These are phyloP conservation scores for Mustela nigripes DNA, from an alignment of 2,113 vertebrate genomes.

Conservation along the genomic window DNA sequence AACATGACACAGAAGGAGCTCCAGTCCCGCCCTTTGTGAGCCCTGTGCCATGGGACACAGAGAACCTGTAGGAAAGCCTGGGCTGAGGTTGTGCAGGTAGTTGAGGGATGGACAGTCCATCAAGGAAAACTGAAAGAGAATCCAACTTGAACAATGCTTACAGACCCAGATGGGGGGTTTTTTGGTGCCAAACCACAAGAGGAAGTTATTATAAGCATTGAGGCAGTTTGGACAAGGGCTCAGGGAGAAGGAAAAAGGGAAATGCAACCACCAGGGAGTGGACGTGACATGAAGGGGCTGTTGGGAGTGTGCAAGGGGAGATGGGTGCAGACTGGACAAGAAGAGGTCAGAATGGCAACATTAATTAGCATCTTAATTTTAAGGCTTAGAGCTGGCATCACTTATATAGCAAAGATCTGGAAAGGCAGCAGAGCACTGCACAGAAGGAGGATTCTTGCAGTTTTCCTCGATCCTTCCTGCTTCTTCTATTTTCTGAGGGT, in stretches of 20 bases:
- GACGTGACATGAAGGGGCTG: rapidly evolving
- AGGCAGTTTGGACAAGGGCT: neutral
- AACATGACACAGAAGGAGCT: neutral
- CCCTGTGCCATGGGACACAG: rapidly evolving
- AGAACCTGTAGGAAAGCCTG: neutral
- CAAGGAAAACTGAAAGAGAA: neutral
- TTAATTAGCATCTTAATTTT: rapidly evolving
- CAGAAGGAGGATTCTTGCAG: rapidly evolving
- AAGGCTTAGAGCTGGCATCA: neutral
- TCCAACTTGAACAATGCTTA: neutral
- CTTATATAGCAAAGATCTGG: neutral
- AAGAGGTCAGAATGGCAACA: neutral
- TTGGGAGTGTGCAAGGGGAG: rapidly evolving
- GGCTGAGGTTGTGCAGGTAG: rapidly evolving
- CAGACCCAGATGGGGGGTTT: neutral
- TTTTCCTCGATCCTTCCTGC: neutral
- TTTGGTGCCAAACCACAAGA: neutral
- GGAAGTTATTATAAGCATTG: neutral
- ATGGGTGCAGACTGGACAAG: neutral
- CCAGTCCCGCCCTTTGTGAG: rapidly evolving
- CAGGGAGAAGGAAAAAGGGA: neutral
- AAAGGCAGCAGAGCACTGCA: rapidly evolving
- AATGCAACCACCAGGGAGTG: rapidly evolving
- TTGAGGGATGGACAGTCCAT: neutral
- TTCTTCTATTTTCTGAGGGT: rapidly evolving